phyloP scores from a whole-genome alignment of 1,140 invertebrate species.

The Charaxes varanes region DNA sequence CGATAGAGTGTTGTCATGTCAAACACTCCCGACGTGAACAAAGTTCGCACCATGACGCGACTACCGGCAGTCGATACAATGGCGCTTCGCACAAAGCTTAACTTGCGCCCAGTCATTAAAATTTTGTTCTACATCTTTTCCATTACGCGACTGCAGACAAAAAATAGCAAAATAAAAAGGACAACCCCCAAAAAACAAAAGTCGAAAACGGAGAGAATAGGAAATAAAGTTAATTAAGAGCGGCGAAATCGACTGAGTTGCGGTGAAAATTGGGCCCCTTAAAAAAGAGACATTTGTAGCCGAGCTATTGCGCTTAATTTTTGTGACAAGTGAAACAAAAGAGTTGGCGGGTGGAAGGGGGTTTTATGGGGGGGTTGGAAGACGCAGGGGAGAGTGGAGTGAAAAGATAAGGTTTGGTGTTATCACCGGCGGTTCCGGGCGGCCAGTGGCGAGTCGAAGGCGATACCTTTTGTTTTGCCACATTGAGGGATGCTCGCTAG shows the following conservation, averaged over 20 bases:
- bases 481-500: constrained; percentile 65
- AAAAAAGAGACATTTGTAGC: constrained; percentile 74
- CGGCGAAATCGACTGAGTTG: constrained; percentile 72
- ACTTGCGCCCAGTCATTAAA: constrained; percentile 69
- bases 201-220: constrained; percentile 65
- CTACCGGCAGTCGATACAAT: too few relatives aligned
- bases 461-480: constrained; percentile 67
- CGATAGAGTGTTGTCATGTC: too few relatives aligned
- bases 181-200: constrained; percentile 67
- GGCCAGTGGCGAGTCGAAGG: constrained; percentile 62
- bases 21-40: too few relatives aligned
- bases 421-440: constrained; percentile 60
- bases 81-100: constrained; percentile 56
- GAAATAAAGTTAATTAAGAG: constrained; percentile 74
- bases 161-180: constrained; percentile 68
- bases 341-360: constrained; percentile 51
- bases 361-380: constrained; percentile 27
- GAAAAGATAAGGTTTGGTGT: constrained; percentile 60
- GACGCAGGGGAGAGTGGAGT: constrained; percentile 25
- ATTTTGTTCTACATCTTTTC: constrained; percentile 72
- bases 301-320: constrained; percentile 71
- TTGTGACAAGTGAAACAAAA: constrained; percentile 74
- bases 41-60: constrained; percentile 44
- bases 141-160: constrained; percentile 70
- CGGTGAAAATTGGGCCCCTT: constrained; percentile 71